Base-by-base conservation (phyloP, 1,140 invertebrate genomes). In the Eriosoma lanigerum region DNA sequence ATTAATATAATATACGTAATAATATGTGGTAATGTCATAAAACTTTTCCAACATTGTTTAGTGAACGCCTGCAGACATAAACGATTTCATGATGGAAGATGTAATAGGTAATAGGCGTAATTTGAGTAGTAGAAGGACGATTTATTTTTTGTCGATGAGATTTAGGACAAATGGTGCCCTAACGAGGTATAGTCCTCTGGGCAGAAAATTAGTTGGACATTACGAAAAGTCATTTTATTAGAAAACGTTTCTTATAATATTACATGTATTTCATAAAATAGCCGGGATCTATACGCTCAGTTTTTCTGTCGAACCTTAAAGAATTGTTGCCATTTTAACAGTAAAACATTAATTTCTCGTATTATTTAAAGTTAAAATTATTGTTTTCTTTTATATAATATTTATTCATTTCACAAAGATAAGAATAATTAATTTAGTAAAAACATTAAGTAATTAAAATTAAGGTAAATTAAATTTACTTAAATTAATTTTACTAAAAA, bases 111-210 rank as follows among this genome's bases (percentile, higher is more conserved):
- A 48, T 48, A 48, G 66, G 38, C 66, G 17, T 46, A 17, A 48
- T 48, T 68, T 48, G 13, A 10, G 66, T 48, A n/a, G 21, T 15
- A 5, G 6, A 26, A 68, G 48, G 44, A 44, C 3, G 32, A 38
- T 38, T 4, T 38, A 38, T 66, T 66, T 8, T 68, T 24, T 17
- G 13, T 8, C 1, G 44, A 3, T 15, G 10, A 21, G 21, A 24
- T 68, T 26, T 26, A 68, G 66, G n/a, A 68, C 66, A 68, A 68
- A 48, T 68, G 66, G 26, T 68, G 64, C 21, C 13, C 66, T 68
- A 68, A 68, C 66, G 38, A 68, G 44, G 15, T 15, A 64, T n/a
- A 3, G 5, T 21, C 38, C 0, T 12, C 38, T 1, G 64, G 44
- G 13, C 21, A n/a, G 66, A 24, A 48, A 48, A 68, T 26, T 21